Conservation (phyloP, 2,888 invertebrate species). For the Nephrocerus scutellatus region DNA sequence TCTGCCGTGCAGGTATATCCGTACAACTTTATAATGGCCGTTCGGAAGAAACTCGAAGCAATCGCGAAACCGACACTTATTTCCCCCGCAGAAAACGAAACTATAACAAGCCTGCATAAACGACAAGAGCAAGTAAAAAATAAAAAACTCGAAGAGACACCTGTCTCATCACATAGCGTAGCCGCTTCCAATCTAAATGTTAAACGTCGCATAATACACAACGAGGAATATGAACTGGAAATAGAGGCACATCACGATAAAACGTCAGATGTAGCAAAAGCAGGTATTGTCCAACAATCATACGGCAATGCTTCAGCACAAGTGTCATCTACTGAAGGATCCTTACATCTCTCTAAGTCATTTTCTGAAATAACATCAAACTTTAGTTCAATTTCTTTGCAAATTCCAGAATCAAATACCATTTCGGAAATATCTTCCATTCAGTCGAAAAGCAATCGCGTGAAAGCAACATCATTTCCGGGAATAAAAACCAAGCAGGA, state of each 20-base stretch:
- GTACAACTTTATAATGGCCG: constrained; percentile 56
- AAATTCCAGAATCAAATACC: constrained; percentile 28
- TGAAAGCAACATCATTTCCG: constrained; percentile 2
- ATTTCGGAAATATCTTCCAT: constrained; percentile 29
- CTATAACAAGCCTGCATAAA: constrained; percentile 7
- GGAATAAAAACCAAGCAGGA: constrained; percentile 3
- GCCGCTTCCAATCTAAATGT: constrained; percentile 12
- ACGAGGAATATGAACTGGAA: constrained; percentile 1
- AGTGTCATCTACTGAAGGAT: not conserved
- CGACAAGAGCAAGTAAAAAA: constrained; percentile 7
- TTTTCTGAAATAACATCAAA: constrained; percentile 29
- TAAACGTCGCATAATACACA: constrained; percentile 16
- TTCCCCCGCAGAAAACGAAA: constrained; percentile 7
- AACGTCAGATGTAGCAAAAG: constrained; percentile 2
- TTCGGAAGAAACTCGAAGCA: constrained; percentile 52
- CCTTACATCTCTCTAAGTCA: constrained; percentile 16
- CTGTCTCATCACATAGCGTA: constrained; percentile 3
- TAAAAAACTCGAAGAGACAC: constrained; percentile 7
- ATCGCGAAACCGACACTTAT: constrained; percentile 27
- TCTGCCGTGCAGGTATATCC: constrained; percentile 50
- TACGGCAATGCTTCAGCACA: too few species aligned
- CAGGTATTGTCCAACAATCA: too few species aligned
- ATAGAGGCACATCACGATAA: constrained; percentile 4
- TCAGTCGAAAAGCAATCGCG: constrained; percentile 15
- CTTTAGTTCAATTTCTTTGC: constrained; percentile 31